A percentile compares a stretch with the other conserved stretches of the same genome.
Evolutionary conservation across 1,140 invertebrate species (phyloP).

Genomic region (Bicyclus anynana): DNA sequence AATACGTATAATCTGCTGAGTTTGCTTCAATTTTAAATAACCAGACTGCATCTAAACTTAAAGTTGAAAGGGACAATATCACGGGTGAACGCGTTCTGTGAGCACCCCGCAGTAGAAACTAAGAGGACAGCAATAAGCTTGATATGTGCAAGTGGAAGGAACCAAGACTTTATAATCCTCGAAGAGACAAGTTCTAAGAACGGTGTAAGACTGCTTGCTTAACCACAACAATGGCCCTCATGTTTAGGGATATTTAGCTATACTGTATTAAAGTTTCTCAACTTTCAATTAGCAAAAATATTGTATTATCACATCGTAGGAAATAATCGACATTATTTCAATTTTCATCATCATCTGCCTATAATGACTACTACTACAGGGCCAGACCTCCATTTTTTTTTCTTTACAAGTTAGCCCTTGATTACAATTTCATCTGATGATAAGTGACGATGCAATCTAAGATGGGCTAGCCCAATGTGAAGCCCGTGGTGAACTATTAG

Average conservation of each 20-base stretch:
- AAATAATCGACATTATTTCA: too few relatives aligned
- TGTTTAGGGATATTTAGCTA: background rate
- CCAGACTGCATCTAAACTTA: background rate
- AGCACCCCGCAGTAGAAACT: slow-evolving; percentile 4
- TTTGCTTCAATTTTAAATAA: background rate
- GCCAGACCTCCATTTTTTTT: too few relatives aligned
- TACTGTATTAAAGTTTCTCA: background rate
- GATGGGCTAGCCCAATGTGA: too few relatives aligned
- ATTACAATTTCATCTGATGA: too few relatives aligned
- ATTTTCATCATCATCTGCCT: too few relatives aligned
- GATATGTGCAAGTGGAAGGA: slow-evolving; percentile 9
- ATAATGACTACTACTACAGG: too few relatives aligned
- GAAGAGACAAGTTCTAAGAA: slow-evolving; percentile 5
- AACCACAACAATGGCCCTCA: background rate
- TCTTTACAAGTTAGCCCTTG: too few relatives aligned
- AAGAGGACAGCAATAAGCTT: slow-evolving; percentile 10
- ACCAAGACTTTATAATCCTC: slow-evolving; percentile 10
- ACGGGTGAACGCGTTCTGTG: slow-evolving; percentile 5
- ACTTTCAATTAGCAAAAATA: too few relatives aligned
- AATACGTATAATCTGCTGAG: background rate
- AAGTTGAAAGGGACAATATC: slow-evolving; percentile 6
- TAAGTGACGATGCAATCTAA: too few relatives aligned
- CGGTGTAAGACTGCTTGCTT: background rate
- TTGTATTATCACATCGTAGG: too few relatives aligned
- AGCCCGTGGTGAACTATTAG: too few relatives aligned